These are phyloP conservation scores for Microtus oregoni DNA, from an alignment of 2,113 vertebrate species.

Conservation along the genomic window DNA sequence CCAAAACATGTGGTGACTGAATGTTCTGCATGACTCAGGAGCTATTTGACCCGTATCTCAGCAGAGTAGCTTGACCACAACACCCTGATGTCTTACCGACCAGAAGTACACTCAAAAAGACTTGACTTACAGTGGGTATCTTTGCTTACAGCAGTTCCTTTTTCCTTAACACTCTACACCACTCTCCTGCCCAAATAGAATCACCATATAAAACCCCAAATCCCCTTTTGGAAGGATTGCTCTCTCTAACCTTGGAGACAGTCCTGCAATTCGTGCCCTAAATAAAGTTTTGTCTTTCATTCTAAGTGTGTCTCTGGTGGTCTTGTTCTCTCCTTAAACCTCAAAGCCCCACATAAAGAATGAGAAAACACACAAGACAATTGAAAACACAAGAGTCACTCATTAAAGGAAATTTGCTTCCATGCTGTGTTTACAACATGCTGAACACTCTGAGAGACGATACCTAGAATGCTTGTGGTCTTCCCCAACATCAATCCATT, in stretches of 20 bases:
- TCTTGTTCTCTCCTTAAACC: neutral
- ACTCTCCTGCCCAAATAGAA: neutral
- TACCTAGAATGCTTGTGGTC: neutral
- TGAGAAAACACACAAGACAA: neutral
- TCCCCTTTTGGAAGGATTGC: neutral
- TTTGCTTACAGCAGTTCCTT: neutral
- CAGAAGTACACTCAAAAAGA: neutral
- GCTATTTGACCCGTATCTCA: neutral
- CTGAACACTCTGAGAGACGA: neutral
- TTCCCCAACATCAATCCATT: conserved; percentile 10
- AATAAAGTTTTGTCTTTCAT: neutral
- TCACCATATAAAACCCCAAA: no score
- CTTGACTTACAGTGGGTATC: neutral
- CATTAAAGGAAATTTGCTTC: neutral
- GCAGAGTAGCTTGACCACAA: neutral
- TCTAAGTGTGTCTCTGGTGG: neutral
- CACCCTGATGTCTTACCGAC: neutral
- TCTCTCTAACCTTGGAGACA: neutral
- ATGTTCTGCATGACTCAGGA: neutral
- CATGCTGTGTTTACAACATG: neutral
- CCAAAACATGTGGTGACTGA: neutral
- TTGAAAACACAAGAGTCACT: neutral
- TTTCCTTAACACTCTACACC: neutral
- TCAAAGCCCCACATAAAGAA: neutral
- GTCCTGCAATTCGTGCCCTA: neutral